Base-by-base conservation (phyloP, 2,888 invertebrate species). In the Ryuthela nishihirai region DNA sequence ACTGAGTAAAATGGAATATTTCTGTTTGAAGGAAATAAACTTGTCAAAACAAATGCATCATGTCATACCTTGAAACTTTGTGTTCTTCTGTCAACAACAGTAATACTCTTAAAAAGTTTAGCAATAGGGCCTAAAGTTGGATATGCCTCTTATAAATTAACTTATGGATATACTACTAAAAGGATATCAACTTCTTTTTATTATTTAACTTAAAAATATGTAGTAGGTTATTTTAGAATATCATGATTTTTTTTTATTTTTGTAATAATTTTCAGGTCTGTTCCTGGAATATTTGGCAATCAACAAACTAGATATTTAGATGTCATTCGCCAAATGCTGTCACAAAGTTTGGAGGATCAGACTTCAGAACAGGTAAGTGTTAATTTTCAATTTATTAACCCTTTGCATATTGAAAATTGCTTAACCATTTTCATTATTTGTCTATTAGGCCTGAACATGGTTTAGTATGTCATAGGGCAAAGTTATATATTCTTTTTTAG, bases 281-380 rank as follows among this genome's bases (percentile, higher is more conserved):
- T 97, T 29, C 98, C 99, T 21, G 91, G 93, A 32, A 88, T 98
- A 48, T 99, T 99, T 80, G 99, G 98, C 34, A 92, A 91, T 74
- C 88, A 92, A 72, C 94, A 98, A 74, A 81, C 83, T 64, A 87
- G 90, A 72, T 93, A 95, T 75, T 75, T 98, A 65, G 87, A 88
- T 69, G 81, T 93, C 29, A 97, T 99, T 69, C 95, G 95, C 73
- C 89, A 92, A 75, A 95, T 97, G 95, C 75, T 97, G 68, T 81
- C 85, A 62, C 87, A 89, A 69, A 87, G 89, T 56, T 78, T 91
- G 59, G 80, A 85, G 65, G 85, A 87, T 35, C 78, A 53, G 9
- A 38, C 34, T 39, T 39, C 43, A n/a, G 40, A 34, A 41, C 29
- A 43, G 24, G 56, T 55, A 44, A 45, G 41, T 32, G 7, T 10